Percentiles rank a stretch among this genome's conserved stretches.
These are phyloP conservation scores for Actinopyga echinites DNA, from an alignment of 53 echinoderm and acorn worm species.

Conservation along the genomic window DNA sequence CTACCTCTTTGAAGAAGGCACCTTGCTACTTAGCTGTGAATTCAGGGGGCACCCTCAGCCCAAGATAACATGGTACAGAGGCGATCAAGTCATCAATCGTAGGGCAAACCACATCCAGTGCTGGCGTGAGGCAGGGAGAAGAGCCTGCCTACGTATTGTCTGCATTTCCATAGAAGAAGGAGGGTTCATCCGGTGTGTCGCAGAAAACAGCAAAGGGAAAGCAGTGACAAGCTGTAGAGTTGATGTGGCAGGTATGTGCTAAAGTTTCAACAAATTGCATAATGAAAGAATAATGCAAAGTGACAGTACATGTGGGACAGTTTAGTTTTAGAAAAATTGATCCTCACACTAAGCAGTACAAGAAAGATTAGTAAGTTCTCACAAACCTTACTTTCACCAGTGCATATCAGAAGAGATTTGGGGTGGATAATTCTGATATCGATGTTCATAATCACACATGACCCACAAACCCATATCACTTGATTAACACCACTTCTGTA, in stretches of 20 bases:
- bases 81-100: constrained; percentile 53
- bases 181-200: constrained; percentile 34
- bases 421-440: too few species aligned
- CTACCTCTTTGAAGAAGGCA: constrained; percentile 57
- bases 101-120: constrained; percentile 47
- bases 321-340: too few species aligned
- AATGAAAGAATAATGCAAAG: too few species aligned
- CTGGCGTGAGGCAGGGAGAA: constrained; percentile 39
- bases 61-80: constrained; percentile 56
- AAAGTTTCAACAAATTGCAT: too few species aligned
- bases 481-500: too few species aligned
- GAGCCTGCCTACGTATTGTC: constrained; percentile 33
- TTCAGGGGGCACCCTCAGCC: constrained; percentile 60
- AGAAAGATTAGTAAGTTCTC: too few species aligned
- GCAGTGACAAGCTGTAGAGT: constrained; percentile 33
- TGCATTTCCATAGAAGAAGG: constrained; percentile 41
- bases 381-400: too few species aligned
- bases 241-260: constrained; percentile 22
- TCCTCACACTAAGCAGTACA: too few species aligned
- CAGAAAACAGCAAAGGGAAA: constrained; percentile 34
- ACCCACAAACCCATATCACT: too few species aligned
- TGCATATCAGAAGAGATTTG: too few species aligned
- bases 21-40: constrained; percentile 62
- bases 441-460: too few species aligned
- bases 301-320: too few species aligned